Percentiles rank a stretch among this genome's conserved stretches.
Evolutionary conservation across 2,797 vertebrate species (phyloP).

Genomic region (Falco columbarius): DNA sequence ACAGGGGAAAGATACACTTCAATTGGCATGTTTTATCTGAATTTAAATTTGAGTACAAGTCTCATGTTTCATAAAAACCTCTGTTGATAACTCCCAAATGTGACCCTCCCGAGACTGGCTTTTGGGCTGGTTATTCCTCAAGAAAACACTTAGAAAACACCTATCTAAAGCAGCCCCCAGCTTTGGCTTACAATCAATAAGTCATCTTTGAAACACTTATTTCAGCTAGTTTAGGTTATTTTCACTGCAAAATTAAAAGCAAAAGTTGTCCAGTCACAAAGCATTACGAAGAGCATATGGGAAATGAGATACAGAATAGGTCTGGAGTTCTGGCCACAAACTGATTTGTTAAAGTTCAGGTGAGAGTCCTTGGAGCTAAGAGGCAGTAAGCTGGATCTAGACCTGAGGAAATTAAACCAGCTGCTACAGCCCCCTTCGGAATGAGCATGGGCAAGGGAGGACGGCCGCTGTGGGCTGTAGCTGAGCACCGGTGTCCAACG

Average conservation of each 20-base stretch:
- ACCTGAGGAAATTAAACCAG: not conserved
- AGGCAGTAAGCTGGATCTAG: not conserved
- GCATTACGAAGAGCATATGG: not conserved
- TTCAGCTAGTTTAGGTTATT: not conserved
- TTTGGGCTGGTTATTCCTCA: not conserved
- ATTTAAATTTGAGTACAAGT: constrained; percentile 35
- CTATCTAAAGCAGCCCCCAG: not conserved
- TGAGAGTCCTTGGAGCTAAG: not conserved
- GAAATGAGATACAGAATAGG: not conserved
- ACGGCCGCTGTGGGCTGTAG: not conserved
- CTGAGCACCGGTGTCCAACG: not conserved
- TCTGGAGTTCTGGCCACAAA: not conserved
- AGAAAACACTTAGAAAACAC: not conserved
- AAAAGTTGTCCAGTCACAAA: not conserved
- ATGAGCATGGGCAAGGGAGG: fast-evolving
- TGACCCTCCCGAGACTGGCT: not conserved
- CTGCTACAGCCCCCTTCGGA: not conserved
- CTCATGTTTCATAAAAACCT: not conserved
- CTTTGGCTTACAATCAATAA: not conserved
- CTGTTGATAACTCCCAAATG: not conserved
- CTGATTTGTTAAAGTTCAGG: not conserved
- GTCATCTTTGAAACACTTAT: not conserved
- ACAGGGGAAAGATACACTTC: constrained; percentile 36
- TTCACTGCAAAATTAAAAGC: constrained; percentile 6
- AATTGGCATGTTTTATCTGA: constrained; percentile 25